These are phyloP conservation scores for Epinephelus fuscoguttatus DNA, from an alignment of 2,113 vertebrate genomes.

Conservation along the genomic window DNA sequence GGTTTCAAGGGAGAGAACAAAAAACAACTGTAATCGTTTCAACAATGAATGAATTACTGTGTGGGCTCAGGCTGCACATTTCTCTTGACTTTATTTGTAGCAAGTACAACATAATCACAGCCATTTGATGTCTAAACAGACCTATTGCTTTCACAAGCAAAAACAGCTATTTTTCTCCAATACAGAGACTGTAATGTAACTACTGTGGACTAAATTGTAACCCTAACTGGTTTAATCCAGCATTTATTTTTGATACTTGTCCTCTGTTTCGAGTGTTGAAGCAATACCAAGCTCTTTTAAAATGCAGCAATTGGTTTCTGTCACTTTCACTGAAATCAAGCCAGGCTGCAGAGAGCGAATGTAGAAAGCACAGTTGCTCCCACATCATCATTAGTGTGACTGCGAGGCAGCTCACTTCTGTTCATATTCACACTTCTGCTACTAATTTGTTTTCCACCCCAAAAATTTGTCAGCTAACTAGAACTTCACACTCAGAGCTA, in stretches of 20 bases:
- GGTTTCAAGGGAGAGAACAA: slow-evolving; percentile 47
- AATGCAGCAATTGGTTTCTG: slow-evolving; percentile 31
- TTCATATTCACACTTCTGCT: slow-evolving; percentile 50
- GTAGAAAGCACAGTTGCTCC: slow-evolving; percentile 39
- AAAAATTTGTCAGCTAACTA: slow-evolving; percentile 14
- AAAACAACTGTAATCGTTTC: slow-evolving; percentile 42
- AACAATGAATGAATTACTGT: slow-evolving; percentile 35
- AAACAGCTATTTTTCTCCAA: neutral
- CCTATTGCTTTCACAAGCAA: neutral
- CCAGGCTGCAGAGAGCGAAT: slow-evolving; percentile 34
- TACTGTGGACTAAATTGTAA: slow-evolving; percentile 8
- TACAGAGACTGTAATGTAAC: neutral
- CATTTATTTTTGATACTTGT: slow-evolving; percentile 24
- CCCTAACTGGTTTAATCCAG: slow-evolving; percentile 10
- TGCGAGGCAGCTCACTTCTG: slow-evolving; percentile 48
- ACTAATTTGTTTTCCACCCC: slow-evolving; percentile 32
- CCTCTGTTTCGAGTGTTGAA: slow-evolving; percentile 22
- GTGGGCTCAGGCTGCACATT: slow-evolving; percentile 31
- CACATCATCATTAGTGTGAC: slow-evolving; percentile 48
- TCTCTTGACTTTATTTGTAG: slow-evolving; percentile 34
- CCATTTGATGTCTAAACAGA: slow-evolving; percentile 15
- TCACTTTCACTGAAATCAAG: slow-evolving; percentile 34
- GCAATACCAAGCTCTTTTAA: slow-evolving; percentile 19
- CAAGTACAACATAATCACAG: slow-evolving; percentile 27
- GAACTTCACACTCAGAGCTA: neutral